Base-by-base conservation (phyloP, 2,888 invertebrate species). In the Volucella bombylans region DNA sequence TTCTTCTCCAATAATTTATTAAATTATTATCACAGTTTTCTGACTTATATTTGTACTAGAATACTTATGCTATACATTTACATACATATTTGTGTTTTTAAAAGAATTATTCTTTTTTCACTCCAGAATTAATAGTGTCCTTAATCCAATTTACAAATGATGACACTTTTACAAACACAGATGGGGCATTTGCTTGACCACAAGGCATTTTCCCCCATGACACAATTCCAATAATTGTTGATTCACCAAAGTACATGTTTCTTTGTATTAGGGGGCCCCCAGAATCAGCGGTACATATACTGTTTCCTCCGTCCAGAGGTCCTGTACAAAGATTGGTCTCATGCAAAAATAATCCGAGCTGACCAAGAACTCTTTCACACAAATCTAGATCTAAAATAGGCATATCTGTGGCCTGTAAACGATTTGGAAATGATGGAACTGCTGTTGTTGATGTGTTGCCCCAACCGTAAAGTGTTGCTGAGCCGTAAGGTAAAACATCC, bases 201-300 rank as follows among this genome's bases (percentile, higher is more conserved):
- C 93, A 93, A 2, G 93, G 93, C 86, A 90, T 89, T 69, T 89
- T 87, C 12, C 93, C 93, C 93, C 93, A 93, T 2, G 93, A 93
- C 11, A 93, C 93, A 59, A 93, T 90, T 82, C 93, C 93, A 71
- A 93, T 89, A 87, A 89, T 89, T 1, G 88, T 88, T 86, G 89
- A 89, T 57, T 89, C 87, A 10, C 78, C 78, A 55, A 78, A 78
- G 55, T 71, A 78, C 15, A 9, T 57, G 23, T 45, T 85, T 14
- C 73, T 61, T 78, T 91, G 91, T n/a, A 91, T 89, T 8, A 91
- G 80, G 1, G 91, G 91, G 0, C 91, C 91, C 12, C 91, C 91
- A 0, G 91, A 91, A 77, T 91, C 91, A 3, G 91, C 90, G 9
- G 89, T 90, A 80, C 91, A 91, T 49, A 91, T 90, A 82, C 90